phyloP scores from a whole-genome alignment of 2,888 invertebrate genomes.

The Deilephila porcellus region DNA sequence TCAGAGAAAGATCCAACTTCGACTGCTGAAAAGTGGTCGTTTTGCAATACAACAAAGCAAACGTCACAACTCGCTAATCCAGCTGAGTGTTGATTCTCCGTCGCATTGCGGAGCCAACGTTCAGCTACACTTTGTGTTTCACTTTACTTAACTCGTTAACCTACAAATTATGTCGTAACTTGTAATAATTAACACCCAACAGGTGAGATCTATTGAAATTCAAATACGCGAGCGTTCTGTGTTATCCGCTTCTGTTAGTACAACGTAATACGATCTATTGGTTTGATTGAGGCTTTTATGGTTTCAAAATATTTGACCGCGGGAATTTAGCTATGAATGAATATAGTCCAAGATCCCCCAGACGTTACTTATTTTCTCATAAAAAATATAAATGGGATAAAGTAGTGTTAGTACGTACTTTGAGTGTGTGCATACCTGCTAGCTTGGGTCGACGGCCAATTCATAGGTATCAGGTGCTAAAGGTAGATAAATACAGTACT shows the following conservation, averaged over 20 bases:
- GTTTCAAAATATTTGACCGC: too few relatives aligned
- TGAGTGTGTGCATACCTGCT: too few relatives aligned
- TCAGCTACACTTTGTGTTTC: not conserved
- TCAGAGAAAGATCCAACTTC: not conserved
- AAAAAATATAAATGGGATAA: too few relatives aligned
- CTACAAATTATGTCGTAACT: not conserved
- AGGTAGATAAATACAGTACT: too few relatives aligned
- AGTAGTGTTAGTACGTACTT: too few relatives aligned
- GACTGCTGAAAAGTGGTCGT: not conserved
- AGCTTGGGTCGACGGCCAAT: too few relatives aligned
- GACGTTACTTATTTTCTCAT: too few relatives aligned
- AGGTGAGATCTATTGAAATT: not conserved
- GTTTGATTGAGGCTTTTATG: too few relatives aligned
- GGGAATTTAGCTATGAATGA: too few relatives aligned
- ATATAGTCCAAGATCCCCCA: too few relatives aligned
- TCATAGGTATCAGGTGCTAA: too few relatives aligned
- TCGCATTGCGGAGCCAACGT: conserved; percentile 6
- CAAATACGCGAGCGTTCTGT: not conserved
- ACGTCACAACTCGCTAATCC: not conserved
- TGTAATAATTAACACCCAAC: conserved; percentile 6
- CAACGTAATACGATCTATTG: too few relatives aligned
- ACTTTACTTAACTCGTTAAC: conserved; percentile 6
- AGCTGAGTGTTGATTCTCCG: not conserved
- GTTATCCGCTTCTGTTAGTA: not conserved
- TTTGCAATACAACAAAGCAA: conserved; percentile 2